Evolutionary conservation across 1,140 invertebrate genomes (phyloP).

Genomic region (Calycopis cecrops): DNA sequence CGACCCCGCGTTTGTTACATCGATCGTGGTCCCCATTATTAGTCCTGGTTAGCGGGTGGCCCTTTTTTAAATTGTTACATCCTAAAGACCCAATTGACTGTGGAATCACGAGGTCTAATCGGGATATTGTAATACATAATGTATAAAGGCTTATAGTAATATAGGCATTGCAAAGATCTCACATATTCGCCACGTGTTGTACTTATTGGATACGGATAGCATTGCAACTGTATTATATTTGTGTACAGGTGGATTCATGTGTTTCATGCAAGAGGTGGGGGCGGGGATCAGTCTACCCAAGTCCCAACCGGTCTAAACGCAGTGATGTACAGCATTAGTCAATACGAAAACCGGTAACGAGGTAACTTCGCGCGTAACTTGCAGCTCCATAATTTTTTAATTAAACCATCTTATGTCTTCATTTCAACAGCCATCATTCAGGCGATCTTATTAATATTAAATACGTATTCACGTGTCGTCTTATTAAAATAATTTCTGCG

Average conservation of each 20-base stretch:
- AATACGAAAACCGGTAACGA: conserved; percentile 57
- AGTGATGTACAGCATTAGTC: conserved; percentile 54
- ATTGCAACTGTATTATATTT: too few species aligned
- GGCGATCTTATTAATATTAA: conserved; percentile 4
- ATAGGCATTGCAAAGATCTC: too few species aligned
- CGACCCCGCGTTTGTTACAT: too few species aligned
- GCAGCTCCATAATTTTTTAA: conserved; percentile 40
- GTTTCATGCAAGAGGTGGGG: conserved; percentile 35
- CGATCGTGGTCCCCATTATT: conserved; percentile 3
- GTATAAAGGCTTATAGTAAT: not conserved
- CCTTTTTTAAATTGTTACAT: conserved; percentile 31
- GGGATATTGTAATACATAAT: not conserved
- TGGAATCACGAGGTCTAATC: not conserved
- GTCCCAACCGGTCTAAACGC: conserved; percentile 55
- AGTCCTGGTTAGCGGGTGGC: conserved; percentile 20
- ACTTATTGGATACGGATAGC: too few species aligned
- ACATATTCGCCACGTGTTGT: too few species aligned
- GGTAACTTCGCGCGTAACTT: conserved; percentile 31
- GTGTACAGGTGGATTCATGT: conserved; percentile 27
- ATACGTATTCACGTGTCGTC: not conserved
- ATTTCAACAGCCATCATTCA: conserved; percentile 24
- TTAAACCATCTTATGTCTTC: conserved; percentile 38
- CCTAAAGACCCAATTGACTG: conserved; percentile 25
- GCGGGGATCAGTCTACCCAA: conserved; percentile 42
- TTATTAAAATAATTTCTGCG: not conserved